These are phyloP conservation scores for Vicugna pacos DNA, from an alignment of 2,113 vertebrate genomes.

Conservation along the genomic window DNA sequence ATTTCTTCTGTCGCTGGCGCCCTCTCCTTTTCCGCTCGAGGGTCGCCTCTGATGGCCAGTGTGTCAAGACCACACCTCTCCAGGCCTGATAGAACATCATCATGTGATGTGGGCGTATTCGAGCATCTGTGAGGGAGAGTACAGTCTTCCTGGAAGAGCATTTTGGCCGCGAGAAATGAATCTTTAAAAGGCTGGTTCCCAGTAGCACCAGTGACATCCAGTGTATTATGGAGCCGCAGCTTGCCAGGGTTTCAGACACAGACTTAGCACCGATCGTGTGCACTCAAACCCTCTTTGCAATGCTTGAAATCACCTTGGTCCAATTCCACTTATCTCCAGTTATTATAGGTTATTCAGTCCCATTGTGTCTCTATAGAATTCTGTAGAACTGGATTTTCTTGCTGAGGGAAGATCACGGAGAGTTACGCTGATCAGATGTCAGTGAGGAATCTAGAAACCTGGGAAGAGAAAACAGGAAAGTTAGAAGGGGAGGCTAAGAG, in stretches of 20 bases:
- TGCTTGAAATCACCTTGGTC: neutral
- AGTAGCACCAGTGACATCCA: neutral
- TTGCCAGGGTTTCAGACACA: neutral
- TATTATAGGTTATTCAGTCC: neutral
- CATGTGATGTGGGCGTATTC: neutral
- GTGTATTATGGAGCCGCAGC: neutral
- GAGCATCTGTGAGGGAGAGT: neutral
- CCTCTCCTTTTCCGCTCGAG: neutral
- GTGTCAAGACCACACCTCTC: neutral
- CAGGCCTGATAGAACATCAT: neutral
- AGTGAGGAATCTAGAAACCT: neutral
- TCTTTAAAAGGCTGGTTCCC: neutral
- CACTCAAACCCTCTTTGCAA: neutral
- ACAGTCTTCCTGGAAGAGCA: neutral
- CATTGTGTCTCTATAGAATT: neutral
- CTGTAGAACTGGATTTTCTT: neutral
- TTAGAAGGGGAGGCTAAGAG: neutral
- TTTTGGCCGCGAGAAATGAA: neutral
- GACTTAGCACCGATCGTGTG: neutral
- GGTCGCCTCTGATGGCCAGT: neutral
- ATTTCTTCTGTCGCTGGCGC: neutral
- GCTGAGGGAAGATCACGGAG: neutral
- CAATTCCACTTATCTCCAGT: neutral
- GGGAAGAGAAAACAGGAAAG: neutral
- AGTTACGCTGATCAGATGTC: neutral